Evolutionary conservation across 2,888 invertebrate species (phyloP).

Genomic region (Acronicta alni): DNA sequence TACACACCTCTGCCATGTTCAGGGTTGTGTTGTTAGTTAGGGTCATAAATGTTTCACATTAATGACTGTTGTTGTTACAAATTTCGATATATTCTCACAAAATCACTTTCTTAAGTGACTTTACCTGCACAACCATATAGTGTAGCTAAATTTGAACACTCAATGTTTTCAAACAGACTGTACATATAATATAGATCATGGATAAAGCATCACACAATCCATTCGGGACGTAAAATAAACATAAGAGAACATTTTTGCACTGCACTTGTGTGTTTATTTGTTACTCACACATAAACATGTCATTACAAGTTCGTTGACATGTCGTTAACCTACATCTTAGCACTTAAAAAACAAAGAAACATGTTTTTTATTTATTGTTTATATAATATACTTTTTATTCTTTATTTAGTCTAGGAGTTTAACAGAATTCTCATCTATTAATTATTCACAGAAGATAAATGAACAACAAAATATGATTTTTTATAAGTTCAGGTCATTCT

Average conservation of each 20-base stretch:
- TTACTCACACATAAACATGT: constrained; percentile 32
- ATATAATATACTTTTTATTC: constrained; percentile 24
- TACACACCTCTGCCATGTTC: no score
- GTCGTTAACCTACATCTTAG: constrained; percentile 65
- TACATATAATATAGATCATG: no score
- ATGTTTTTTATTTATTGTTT: constrained; percentile 28
- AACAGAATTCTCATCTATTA: not conserved
- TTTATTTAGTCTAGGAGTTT: constrained; percentile 27
- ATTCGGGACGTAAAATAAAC: not conserved
- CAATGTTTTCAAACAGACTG: no score
- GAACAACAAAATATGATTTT: not conserved
- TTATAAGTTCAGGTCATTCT: no score
- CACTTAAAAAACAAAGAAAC: constrained; percentile 33
- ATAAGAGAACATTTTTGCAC: constrained; percentile 15
- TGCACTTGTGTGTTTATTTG: constrained; percentile 22
- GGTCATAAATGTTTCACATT: no score
- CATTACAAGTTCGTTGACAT: constrained; percentile 65
- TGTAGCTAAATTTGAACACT: no score
- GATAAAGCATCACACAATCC: not conserved
- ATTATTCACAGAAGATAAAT: not conserved
- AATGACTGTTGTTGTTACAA: no score
- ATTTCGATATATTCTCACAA: no score
- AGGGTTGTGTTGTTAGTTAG: no score
- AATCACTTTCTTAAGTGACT: no score
- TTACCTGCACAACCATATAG: no score